A percentile compares a stretch with the other conserved stretches of the same genome.
Conservation (phyloP, 2,888 invertebrate genomes). For the Dioctria linearis region DNA sequence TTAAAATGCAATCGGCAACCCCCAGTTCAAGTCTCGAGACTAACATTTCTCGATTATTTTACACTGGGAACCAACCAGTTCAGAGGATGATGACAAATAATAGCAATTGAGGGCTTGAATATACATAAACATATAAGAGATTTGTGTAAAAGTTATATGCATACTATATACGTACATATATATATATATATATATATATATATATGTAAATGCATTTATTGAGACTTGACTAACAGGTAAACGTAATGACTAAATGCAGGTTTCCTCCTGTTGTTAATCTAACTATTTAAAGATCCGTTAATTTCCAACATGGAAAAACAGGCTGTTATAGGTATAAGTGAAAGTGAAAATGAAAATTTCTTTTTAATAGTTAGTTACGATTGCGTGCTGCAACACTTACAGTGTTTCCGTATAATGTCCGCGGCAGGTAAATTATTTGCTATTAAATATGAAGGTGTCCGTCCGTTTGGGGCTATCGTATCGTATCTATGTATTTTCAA, state of each 20-base stretch:
- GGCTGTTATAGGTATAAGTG: not conserved
- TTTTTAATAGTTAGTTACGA: not conserved
- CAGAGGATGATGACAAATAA: not conserved
- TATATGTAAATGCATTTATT: not conserved
- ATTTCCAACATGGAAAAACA: not conserved
- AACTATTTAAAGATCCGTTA: not conserved
- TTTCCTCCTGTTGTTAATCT: not conserved
- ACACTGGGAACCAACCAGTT: not conserved
- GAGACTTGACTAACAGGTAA: not conserved
- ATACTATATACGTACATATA: no score
- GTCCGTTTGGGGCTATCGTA: no score
- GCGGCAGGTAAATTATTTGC: not conserved
- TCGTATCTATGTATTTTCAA: not conserved
- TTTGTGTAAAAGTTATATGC: not conserved
- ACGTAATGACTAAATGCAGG: not conserved
- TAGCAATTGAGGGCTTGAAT: not conserved
- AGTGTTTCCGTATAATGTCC: not conserved
- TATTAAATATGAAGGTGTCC: conserved; percentile 1
- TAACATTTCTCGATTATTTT: not conserved
- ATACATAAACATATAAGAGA: no score
- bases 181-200: no score
- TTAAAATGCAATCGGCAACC: conserved; percentile 39
- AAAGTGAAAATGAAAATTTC: conserved; percentile 12
- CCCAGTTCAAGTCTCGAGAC: not conserved
- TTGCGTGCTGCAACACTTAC: not conserved